A percentile compares a stretch with the other conserved stretches of the same genome.
Evolutionary conservation across 2,888 invertebrate genomes (phyloP).

Genomic region (Laothoe populi): DNA sequence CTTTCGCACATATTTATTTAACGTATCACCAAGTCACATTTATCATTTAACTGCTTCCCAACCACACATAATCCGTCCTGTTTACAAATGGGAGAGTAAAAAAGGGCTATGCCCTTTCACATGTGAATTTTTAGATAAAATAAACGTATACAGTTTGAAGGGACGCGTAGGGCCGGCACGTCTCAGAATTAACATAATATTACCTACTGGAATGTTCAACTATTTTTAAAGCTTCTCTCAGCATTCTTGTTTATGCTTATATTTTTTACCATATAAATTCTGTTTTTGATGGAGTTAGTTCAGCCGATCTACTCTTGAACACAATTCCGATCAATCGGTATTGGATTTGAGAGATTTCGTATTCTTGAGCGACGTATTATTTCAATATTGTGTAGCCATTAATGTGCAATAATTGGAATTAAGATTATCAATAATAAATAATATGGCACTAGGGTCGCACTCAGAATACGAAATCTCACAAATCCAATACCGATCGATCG

Average conservation of each 20-base stretch:
- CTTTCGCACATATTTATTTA: too few relatives aligned
- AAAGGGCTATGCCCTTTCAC: slow-evolving; percentile 18
- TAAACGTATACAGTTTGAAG: slow-evolving; percentile 36
- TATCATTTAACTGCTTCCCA: background rate
- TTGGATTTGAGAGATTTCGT: too few relatives aligned
- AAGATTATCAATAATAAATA: too few relatives aligned
- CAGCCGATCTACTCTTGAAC: too few relatives aligned
- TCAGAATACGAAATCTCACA: too few relatives aligned
- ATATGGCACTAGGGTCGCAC: too few relatives aligned
- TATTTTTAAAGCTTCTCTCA: background rate
- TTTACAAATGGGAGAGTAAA: slow-evolving; percentile 15
- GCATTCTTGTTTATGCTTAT: background rate
- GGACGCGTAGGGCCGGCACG: slow-evolving; percentile 12
- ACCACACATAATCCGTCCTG: background rate
- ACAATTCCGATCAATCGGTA: too few relatives aligned
- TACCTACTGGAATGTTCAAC: background rate
- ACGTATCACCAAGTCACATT: background rate
- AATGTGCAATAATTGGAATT: too few relatives aligned
- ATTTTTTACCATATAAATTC: background rate
- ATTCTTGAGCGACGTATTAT: too few relatives aligned
- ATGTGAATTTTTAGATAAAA: slow-evolving; percentile 39
- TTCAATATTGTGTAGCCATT: too few relatives aligned
- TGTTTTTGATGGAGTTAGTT: too few relatives aligned
- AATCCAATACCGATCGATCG: too few relatives aligned
- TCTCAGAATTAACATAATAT: background rate